Evolutionary conservation across 2,888 invertebrate species (phyloP), one percentile per base, ranked within the genome.

Genomic region (Fissipunctia ypsillon): DNA sequence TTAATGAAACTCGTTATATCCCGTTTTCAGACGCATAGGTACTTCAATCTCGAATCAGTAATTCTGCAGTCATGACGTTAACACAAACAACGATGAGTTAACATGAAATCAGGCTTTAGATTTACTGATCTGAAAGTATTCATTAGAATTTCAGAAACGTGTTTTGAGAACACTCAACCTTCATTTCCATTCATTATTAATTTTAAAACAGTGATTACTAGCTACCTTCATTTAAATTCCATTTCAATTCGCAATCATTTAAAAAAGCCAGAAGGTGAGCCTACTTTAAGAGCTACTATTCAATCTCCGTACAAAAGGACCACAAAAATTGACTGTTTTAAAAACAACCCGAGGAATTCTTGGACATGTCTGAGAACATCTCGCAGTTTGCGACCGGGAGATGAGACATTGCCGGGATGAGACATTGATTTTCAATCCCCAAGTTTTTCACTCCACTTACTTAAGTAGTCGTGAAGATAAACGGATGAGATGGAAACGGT

Each of bases 391-490:
- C 80, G 81, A 80, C 69, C 81, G 76, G n/a, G n/a, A n/a, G 83
- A 87, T 88, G 83, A 87, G 84, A 82, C 88, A 87, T 84, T 88
- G 88, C n/a, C n/a, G n/a, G 65, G 83, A 87, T 88, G 83, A 87
- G 84, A 82, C 88, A 87, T 84, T 88, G 88, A 88, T 88, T 87
- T 87, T 88, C 88, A 87, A 88, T 87, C 86, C 86, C 77, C 81
- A 84, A 87, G 78, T 84, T 88, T 87, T 87, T 87, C 83, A 84
- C 86, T 84, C 76, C 81, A 87, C 84, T 87, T 86, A 86, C 86
- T 87, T 88, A 86, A 87, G 84, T 79, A 83, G 87, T 84, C 87
- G 86, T 87, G 86, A 84, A 87, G 87, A 87, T 87, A 87, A 87
- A 86, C 78, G 65, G 79, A 84, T 67, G 86, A 87, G 78, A 65